Conservation (phyloP, 1,140 invertebrate species). For the Physella acuta region DNA sequence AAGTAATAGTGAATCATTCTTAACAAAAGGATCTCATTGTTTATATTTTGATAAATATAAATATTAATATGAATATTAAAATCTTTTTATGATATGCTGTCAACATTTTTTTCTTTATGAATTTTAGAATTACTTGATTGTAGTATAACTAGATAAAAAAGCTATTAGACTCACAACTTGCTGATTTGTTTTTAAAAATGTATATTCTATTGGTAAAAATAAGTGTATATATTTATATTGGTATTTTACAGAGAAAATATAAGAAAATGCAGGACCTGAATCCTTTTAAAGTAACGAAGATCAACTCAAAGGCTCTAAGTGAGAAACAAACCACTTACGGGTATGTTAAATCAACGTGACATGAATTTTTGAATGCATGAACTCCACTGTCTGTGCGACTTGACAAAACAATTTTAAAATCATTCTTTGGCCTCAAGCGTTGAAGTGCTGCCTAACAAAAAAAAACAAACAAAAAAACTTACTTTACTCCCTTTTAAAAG, state of each 20-base stretch:
- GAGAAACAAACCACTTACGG: conserved; percentile 10
- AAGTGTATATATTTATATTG: not conserved
- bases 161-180: not conserved
- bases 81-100: no score
- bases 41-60: no score
- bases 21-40: no score
- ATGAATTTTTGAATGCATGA: conserved; percentile 17
- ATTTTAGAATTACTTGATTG: no score
- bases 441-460: conserved; percentile 5
- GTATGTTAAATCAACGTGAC: conserved; percentile 8
- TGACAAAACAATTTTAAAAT: conserved; percentile 6
- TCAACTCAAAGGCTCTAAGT: not conserved
- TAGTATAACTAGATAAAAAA: not conserved
- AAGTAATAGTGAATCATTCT: no score
- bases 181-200: not conserved
- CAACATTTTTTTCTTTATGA: no score
- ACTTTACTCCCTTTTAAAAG: no score
- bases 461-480: not conserved
- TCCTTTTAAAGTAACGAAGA: no score
- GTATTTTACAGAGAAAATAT: not conserved
- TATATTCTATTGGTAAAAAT: not conserved
- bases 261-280: no score
- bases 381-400: conserved; percentile 21
- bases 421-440: conserved; percentile 9
- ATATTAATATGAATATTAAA: no score